These are phyloP conservation scores for Agonopterix subpropinquella DNA, from an alignment of 2,888 invertebrate genomes.

Conservation along the genomic window DNA sequence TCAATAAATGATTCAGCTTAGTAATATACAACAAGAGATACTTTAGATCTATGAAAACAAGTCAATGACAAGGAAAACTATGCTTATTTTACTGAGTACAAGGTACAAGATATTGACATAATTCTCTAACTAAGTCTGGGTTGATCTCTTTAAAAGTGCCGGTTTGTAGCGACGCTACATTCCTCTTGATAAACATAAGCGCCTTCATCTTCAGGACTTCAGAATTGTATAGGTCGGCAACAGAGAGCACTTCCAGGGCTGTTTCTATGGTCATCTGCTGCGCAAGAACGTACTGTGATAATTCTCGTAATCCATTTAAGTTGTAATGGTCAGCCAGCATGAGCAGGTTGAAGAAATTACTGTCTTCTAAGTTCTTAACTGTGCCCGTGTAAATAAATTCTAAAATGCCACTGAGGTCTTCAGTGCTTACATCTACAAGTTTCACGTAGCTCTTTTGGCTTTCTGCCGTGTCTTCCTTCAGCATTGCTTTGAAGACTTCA, in stretches of 20 bases:
- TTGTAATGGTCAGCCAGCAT: slow-evolving; percentile 58
- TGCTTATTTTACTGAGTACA: not conserved
- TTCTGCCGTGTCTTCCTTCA: slow-evolving; percentile 60
- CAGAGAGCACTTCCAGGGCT: slow-evolving; percentile 46
- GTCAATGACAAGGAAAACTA: not conserved
- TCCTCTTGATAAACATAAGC: slow-evolving; percentile 52
- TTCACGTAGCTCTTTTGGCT: slow-evolving; percentile 53
- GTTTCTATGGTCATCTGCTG: slow-evolving; percentile 43
- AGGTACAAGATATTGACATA: slow-evolving; percentile 42
- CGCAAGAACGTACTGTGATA: slow-evolving; percentile 42
- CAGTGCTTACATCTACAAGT: slow-evolving; percentile 45
- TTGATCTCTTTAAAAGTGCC: slow-evolving; percentile 45
- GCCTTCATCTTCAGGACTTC: slow-evolving; percentile 40
- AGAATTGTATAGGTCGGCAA: slow-evolving; percentile 55
- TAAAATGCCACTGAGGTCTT: slow-evolving; percentile 47
- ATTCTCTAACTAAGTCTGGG: slow-evolving; percentile 38
- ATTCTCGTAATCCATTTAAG: slow-evolving; percentile 41
- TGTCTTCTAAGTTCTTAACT: slow-evolving; percentile 39
- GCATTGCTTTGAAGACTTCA: slow-evolving; percentile 66
- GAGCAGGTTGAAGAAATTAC: slow-evolving; percentile 44
- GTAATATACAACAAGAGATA: no score
- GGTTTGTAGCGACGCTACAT: slow-evolving; percentile 33
- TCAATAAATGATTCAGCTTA: no score
- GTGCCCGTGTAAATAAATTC: slow-evolving; percentile 61
- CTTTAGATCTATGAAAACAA: not conserved